Evolutionary conservation across 2,113 vertebrate genomes (phyloP).

Genomic region (Nettapus auritus): DNA sequence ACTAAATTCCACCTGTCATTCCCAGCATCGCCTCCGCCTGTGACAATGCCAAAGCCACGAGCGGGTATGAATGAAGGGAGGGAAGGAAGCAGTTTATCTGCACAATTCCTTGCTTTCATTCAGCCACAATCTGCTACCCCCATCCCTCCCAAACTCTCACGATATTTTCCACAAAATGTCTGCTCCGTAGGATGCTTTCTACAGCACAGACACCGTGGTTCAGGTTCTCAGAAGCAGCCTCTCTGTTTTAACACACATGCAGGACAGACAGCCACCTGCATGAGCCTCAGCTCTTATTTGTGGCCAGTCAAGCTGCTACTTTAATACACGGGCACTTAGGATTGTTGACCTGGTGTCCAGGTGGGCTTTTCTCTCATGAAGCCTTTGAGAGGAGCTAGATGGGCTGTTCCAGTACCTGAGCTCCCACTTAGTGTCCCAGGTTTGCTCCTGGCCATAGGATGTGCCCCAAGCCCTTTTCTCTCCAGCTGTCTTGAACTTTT

Average conservation of each 20-base stretch:
- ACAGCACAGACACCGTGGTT: neutral
- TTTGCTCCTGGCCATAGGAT: neutral
- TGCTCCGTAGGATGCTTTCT: neutral
- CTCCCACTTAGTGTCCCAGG: neutral
- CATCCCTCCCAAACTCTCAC: neutral
- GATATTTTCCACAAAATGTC: neutral
- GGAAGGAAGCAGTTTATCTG: conserved; percentile 20
- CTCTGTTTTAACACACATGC: neutral
- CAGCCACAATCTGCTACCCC: neutral
- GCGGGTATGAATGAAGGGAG: neutral
- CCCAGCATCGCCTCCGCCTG: conserved; percentile 4
- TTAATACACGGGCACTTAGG: neutral
- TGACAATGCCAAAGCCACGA: neutral
- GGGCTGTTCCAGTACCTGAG: neutral
- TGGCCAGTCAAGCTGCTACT: neutral
- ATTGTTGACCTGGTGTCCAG: neutral
- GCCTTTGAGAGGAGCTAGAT: neutral
- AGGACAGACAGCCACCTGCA: neutral
- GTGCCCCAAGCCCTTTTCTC: neutral
- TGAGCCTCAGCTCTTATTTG: neutral
- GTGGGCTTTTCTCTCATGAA: neutral
- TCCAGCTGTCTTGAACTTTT: neutral
- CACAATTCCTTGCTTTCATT: neutral
- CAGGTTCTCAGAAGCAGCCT: neutral
- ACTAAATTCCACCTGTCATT: conserved; percentile 55